Base-by-base conservation (phyloP, 2,888 invertebrate species). In the Rhimphoctona megacephalus region DNA sequence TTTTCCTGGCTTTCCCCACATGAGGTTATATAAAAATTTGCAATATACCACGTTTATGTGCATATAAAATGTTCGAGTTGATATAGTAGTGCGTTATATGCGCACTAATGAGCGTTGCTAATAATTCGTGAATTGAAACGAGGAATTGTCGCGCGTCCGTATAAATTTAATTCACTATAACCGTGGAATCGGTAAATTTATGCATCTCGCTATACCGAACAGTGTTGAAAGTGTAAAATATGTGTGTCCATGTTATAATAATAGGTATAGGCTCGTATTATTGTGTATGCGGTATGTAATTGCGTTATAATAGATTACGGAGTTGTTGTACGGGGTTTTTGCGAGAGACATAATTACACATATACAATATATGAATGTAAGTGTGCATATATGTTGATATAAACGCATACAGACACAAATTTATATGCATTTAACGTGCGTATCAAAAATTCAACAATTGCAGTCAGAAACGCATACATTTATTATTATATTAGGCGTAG, bases 281-380 rank as follows among this genome's bases (percentile, higher is more conserved):
- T 43, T 19, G 30, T 33, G 49, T 33, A 11, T 36, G 39, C 39
- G 83, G 70, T 83, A 73, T 83, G 83, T 73, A 79, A 83, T 83
- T 83, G 78, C 78, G 72, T 78, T 83, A 73, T 79, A 73, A 83
- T 66, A 46, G 79, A 83, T 73, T 73, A 72, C 36, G 57, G 17
- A 72, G 73, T 78, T 64, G 72, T 83, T 52, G 78, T 54, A 19
- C 36, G 30, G 9, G 52, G 30, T 72, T 72, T 17, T 22, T n/a
- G 46, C n/a, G 33, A 72, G 39, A 22, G 22, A 69, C 43, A 69
- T 69, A 43, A 22, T 33, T 33, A 19, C 30, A 64, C 17, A 67
- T 67, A 14, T 67, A 22, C 43, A 9, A 43, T 67, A 43, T 19
- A 33, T 43, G 43, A 11, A 43, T 43, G 43, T 67, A n/a, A 8